These are phyloP conservation scores for Tachycineta bicolor DNA, from an alignment of 2,113 vertebrate genomes.

Conservation along the genomic window DNA sequence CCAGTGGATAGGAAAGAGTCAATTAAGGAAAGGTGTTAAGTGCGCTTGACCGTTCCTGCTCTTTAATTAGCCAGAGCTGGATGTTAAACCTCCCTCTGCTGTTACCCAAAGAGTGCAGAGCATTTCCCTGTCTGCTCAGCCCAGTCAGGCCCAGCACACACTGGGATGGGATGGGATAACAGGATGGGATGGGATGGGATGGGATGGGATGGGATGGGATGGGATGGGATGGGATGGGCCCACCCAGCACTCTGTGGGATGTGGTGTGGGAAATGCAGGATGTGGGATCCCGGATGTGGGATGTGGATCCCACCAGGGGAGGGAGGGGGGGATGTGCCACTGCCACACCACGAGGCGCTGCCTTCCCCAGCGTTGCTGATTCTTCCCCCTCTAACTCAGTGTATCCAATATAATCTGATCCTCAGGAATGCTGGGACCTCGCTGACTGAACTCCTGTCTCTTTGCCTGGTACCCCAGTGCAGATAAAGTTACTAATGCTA, in stretches of 20 bases:
- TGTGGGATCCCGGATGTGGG: neutral
- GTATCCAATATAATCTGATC: too few species aligned
- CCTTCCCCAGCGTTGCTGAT: fast-evolving
- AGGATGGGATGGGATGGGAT: neutral
- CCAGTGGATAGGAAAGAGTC: neutral
- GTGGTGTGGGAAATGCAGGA: too few species aligned
- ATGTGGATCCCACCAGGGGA: neutral
- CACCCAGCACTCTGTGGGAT: too few species aligned
- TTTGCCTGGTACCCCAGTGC: neutral
- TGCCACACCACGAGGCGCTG: fast-evolving
- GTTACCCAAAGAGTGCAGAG: too few species aligned
- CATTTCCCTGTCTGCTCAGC: neutral
- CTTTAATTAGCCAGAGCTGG: neutral
- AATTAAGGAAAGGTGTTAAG: neutral
- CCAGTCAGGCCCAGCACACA: fast-evolving
- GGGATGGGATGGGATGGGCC: neutral
- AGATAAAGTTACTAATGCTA: neutral
- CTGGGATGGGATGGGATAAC: neutral
- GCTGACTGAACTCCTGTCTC: neutral
- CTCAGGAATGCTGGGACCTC: neutral
- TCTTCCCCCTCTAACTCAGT: fast-evolving
- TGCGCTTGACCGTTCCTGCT: neutral
- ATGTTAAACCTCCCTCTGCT: neutral
- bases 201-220: neutral
- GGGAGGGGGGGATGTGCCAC: neutral